Conservation (phyloP, 64 coral and sea anemone genomes). For the Porites australiensis region DNA sequence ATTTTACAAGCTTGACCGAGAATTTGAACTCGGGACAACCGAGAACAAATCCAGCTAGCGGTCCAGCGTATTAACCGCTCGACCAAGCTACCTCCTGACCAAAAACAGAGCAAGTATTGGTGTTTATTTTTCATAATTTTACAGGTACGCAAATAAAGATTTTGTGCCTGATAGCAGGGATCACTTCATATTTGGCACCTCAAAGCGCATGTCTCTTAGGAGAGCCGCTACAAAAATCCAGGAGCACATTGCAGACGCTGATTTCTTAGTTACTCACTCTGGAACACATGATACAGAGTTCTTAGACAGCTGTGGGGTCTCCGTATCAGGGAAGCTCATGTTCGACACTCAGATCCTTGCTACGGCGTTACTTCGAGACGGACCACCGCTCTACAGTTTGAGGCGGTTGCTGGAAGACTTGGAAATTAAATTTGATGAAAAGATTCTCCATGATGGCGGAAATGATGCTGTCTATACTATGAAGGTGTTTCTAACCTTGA, state of each 20-base stretch:
- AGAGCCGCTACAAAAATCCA: slow-evolving; percentile 44
- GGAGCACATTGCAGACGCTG: slow-evolving; percentile 9
- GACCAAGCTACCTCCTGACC: no score
- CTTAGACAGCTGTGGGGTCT: slow-evolving; percentile 35
- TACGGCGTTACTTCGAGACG: slow-evolving; percentile 57
- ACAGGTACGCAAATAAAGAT: slow-evolving; percentile 9
- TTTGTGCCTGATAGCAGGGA: slow-evolving; percentile 59
- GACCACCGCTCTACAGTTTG: slow-evolving; percentile 39
- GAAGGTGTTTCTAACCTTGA: not conserved
- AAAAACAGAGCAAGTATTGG: no score
- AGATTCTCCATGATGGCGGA: slow-evolving; percentile 56
- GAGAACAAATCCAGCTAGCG: no score
- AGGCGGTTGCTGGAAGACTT: slow-evolving; percentile 51
- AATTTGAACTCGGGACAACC: no score
- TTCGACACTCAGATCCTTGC: slow-evolving; percentile 74
- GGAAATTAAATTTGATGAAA: slow-evolving; percentile 37
- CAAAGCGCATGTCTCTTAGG: slow-evolving; percentile 41
- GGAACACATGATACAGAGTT: slow-evolving; percentile 32
- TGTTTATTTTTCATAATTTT: not conserved
- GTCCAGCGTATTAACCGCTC: no score
- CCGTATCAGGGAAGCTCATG: slow-evolving; percentile 26
- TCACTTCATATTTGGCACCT: slow-evolving; percentile 61
- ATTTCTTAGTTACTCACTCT: slow-evolving; percentile 61
- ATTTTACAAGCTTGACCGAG: no score
- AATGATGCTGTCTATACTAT: slow-evolving; percentile 27